Evolutionary conservation across 37 sponge, comb jelly and placozoan genomes (phyloP), one percentile per base, ranked within the genome.

Genomic region (Agelas oroides): DNA sequence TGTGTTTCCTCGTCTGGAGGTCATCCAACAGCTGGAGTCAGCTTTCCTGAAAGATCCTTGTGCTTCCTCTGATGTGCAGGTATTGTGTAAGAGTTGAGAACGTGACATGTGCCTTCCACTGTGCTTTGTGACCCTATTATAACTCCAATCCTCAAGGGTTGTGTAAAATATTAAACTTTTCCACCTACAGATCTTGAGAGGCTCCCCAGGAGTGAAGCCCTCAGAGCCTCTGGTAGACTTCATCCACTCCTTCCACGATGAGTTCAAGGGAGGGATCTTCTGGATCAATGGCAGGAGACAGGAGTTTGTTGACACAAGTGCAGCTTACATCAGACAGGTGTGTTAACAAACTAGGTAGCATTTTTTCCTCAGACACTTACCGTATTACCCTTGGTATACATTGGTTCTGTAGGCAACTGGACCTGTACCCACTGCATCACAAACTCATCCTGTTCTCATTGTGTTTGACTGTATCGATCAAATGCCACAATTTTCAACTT

Each of bases 1-100:
- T 60, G 30, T 65, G 20, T 88, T 92, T 66, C 93, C 93, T 31
- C 32, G 77, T 30, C 73, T 92, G 85, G 76, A 84, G 13, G 65
- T 84, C 0, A n/a, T 92, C 31, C 30, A 73, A 59, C 41, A 75
- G 27, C 55, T 92, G 80, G 86, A 92, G 70, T 64, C 36, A 6
- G 74, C 76, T 24, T 76, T 88, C 18, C 23, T 88, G 27, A 63
- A 60, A 18, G 70, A 77, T 27, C 53, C 77, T 12, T 19, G 19
- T 25, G 21, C 5, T 8, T 69, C 71, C 25, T 59, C 84, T 19
- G 83, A 88, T 78, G 79, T 89, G 8, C 90, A 89, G 79, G 90
- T 89, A 46, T 8, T 46, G 8, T 46, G 3, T 46, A 3, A 12
- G 8, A 12, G 3, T 46, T 46, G 46, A 46, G 46, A 12, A 8